phyloP scores from a whole-genome alignment of 2,888 invertebrate species.

The Acanthosepion lycidas region DNA sequence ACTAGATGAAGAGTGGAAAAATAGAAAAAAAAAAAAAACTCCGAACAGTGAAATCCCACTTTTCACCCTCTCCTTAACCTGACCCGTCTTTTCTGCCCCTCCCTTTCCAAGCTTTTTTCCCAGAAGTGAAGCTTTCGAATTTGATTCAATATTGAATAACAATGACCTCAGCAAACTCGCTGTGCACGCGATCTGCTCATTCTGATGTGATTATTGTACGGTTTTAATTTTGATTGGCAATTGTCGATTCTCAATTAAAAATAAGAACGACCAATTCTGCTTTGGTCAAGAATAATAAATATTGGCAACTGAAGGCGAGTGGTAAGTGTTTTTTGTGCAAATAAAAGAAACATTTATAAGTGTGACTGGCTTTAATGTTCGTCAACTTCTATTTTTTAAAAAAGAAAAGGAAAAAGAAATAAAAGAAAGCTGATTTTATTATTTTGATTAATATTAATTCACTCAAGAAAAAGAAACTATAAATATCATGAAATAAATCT shows the following conservation, averaged over 20 bases:
- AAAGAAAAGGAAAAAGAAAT: neutral
- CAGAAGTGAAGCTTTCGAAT: neutral
- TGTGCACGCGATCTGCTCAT: neutral
- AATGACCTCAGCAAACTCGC: neutral
- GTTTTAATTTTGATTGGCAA: conserved; percentile 12
- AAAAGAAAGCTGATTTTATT: neutral
- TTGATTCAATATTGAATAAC: neutral
- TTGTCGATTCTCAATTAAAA: conserved; percentile 15
- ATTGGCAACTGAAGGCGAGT: neutral
- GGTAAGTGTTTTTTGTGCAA: neutral
- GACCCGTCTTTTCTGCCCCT: neutral
- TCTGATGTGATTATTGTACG: neutral
- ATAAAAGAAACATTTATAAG: neutral
- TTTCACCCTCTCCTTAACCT: neutral
- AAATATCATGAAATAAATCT: neutral
- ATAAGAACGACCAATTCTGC: neutral
- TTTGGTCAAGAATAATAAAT: neutral
- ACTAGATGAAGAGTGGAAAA: neutral
- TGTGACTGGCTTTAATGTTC: neutral
- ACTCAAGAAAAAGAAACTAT: neutral
- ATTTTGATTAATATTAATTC: neutral
- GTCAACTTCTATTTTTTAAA: neutral
- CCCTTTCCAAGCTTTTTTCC: neutral
- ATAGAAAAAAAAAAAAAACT: neutral
- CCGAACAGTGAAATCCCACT: neutral